Base-by-base conservation (phyloP, 1,140 invertebrate genomes). In the Dendroctonus ponderosae region DNA sequence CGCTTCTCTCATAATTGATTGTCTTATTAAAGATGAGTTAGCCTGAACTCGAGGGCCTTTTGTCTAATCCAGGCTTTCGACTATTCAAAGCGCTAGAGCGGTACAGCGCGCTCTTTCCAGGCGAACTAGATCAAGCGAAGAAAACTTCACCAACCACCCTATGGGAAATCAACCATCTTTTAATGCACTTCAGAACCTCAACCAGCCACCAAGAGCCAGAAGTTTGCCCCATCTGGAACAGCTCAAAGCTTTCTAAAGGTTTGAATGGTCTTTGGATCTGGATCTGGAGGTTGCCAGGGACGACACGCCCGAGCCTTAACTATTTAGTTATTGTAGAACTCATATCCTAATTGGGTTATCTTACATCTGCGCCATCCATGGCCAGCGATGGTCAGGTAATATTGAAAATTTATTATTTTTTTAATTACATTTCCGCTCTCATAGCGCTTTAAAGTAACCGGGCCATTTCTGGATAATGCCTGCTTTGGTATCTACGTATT, bases 1-100 rank as follows among this genome's bases (percentile, higher is more conserved):
- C 68, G 59, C 70, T 72, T 68, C 74, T 68, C 73, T 74, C 75
- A 78, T 78, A 78, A 78, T 78, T 78, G 77, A 78, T 78, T 74
- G 75, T 71, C 77, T 78, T 78, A 78, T 78, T 78, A 78, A 78
- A 77, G 75, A 78, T 78, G 73, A 78, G 75, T 78, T 78, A 78
- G 75, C 72, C 70, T 7, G 64, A 48, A 56, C 50, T 48, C 39
- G 38, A 57, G 62, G 64, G 68, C 74, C 70, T 72, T 77, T 78
- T 77, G 73, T 77, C 74, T 76, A 71, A 65, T 64, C 57, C 53
- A 51, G 15, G 41, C 7, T 11, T 48, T 66, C 11, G 60, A 58
- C 58, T 52, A 61, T 66, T 7, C 49, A 58, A 62, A 43, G 50
- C 7, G 3, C 14, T 59, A 59, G 64, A 66, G 26, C 26, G 26